Percentiles rank a stretch among this genome's conserved stretches.
phyloP scores from a whole-genome alignment of 2,888 invertebrate genomes.

The Cantharis nigra region DNA sequence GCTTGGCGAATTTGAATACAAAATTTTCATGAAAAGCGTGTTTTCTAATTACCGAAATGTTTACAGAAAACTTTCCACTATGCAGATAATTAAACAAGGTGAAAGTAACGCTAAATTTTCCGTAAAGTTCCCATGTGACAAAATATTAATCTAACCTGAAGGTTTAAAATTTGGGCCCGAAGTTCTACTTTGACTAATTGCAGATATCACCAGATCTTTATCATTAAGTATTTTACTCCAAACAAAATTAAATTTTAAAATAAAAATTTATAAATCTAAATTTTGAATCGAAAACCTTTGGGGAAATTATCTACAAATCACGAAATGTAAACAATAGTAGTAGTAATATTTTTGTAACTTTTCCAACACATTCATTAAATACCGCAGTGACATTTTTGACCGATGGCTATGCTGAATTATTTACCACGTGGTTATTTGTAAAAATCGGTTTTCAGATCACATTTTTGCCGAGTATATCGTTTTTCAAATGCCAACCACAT shows the following conservation, averaged over 20 bases:
- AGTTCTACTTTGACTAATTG: not conserved
- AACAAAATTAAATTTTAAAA: no score
- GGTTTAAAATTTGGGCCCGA: not conserved
- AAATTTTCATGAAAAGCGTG: not conserved
- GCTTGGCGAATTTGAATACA: not conserved
- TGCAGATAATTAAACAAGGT: not conserved
- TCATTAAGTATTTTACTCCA: not conserved
- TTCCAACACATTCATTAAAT: not conserved
- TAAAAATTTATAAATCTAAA: no score
- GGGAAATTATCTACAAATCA: not conserved
- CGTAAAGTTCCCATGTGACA: not conserved
- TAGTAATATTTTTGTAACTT: not conserved
- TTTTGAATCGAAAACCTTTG: not conserved
- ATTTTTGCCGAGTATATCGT: not conserved
- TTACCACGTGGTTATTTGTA: not conserved
- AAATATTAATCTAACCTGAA: not conserved
- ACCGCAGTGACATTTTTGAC: not conserved
- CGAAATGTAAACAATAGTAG: not conserved
- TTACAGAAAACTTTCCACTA: not conserved
- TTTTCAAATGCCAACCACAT: not conserved
- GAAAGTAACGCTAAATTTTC: not conserved
- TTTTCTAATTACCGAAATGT: not conserved
- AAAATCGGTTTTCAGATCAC: not conserved
- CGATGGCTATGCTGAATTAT: not conserved
- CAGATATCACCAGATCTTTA: not conserved